Percentiles rank a stretch among this genome's conserved stretches.
These are phyloP conservation scores for Scomberomorus guttatus DNA, from an alignment of 2,797 vertebrate species.

Conservation along the genomic window DNA sequence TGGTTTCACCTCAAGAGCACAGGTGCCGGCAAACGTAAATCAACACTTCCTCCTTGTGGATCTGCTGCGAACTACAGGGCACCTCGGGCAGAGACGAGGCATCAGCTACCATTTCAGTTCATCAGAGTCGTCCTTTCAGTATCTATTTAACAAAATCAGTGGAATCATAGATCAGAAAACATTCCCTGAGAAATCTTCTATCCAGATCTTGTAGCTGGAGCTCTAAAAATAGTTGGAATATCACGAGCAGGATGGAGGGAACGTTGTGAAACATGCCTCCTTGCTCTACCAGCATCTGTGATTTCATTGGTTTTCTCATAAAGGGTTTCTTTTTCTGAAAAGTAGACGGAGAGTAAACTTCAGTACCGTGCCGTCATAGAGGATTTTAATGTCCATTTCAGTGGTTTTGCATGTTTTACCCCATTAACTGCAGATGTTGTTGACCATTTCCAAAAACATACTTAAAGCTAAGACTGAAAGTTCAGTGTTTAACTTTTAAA, in stretches of 20 bases:
- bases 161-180: background rate
- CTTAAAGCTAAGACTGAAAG: too few species aligned
- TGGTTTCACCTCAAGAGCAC: conserved; percentile 23
- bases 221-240: background rate
- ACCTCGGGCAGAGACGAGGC: background rate
- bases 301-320: background rate
- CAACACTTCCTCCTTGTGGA: conserved; percentile 84
- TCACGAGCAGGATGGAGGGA: background rate
- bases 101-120: background rate
- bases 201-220: background rate
- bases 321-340: background rate
- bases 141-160: background rate
- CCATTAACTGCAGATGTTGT: too few species aligned
- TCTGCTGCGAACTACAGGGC: conserved; percentile 63
- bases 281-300: background rate
- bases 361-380: background rate
- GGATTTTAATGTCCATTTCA: background rate
- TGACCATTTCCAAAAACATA: too few species aligned
- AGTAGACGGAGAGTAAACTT: background rate
- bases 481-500: background rate
- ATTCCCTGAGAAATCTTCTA: too few species aligned
- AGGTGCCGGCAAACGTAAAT: conserved; percentile 49
- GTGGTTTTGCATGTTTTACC: background rate
- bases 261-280: background rate
- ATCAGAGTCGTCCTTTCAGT: background rate